These are phyloP conservation scores for Falco biarmicus DNA, from an alignment of 2,797 vertebrate genomes.

Conservation along the genomic window DNA sequence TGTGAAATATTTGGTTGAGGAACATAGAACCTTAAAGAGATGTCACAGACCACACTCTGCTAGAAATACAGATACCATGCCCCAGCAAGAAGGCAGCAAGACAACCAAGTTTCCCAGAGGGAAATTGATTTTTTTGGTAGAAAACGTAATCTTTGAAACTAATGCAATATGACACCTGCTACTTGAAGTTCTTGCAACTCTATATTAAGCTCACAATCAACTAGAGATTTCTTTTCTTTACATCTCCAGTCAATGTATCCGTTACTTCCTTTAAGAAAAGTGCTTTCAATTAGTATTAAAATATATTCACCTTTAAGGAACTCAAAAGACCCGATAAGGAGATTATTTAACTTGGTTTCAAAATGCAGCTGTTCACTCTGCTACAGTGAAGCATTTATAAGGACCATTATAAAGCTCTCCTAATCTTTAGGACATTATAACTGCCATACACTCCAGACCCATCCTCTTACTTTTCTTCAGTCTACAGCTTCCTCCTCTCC, in stretches of 20 bases:
- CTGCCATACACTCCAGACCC: background rate
- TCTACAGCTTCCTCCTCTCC: background rate
- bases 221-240: background rate
- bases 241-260: background rate
- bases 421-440: background rate
- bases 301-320: background rate
- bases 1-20: background rate
- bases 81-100: background rate
- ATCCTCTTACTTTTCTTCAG: background rate
- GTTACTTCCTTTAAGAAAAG: background rate
- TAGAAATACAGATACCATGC: background rate
- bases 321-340: background rate
- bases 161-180: background rate
- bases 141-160: background rate
- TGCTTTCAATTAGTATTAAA: background rate
- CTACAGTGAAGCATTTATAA: background rate
- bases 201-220: background rate
- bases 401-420: background rate
- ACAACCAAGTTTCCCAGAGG: background rate
- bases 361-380: background rate
- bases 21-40: background rate
- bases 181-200: background rate
- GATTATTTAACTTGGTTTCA: background rate
- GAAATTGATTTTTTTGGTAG: background rate
- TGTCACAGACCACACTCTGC: background rate